Evolutionary conservation across 2,888 invertebrate species (phyloP).

Genomic region (Phymatocera aterrima): DNA sequence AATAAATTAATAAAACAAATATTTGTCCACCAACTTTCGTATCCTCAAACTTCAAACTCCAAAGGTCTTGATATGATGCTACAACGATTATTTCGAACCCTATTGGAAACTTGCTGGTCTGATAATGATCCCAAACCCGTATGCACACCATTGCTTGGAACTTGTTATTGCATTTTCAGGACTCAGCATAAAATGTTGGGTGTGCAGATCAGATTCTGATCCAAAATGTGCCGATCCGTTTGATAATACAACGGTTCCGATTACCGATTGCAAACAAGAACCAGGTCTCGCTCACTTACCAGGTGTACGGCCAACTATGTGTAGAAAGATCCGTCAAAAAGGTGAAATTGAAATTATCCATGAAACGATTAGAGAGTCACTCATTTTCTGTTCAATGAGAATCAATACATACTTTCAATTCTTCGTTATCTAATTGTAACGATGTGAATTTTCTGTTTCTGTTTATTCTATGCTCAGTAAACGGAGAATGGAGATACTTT

Average conservation of each 20-base stretch:
- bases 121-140: background rate
- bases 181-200: constrained; percentile 90
- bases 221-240: constrained; percentile 95
- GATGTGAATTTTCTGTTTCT: background rate
- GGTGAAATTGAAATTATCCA: constrained; percentile 74
- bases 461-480: constrained; percentile 78
- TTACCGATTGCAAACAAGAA: constrained; percentile 86
- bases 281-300: constrained; percentile 80
- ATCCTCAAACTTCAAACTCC: too few species aligned
- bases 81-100: too few species aligned
- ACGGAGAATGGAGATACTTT: constrained; percentile 92
- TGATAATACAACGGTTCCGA: constrained; percentile 91
- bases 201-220: constrained; percentile 91
- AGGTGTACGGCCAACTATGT: constrained; percentile 87
- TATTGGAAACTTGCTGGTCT: background rate
- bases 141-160: background rate
- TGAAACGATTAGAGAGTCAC: background rate
- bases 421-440: background rate
- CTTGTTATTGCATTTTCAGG: constrained; percentile 74
- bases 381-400: background rate
- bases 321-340: constrained; percentile 94
- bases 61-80: too few species aligned
- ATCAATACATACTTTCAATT: background rate
- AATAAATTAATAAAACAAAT: background rate
- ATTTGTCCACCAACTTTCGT: too few species aligned